Evolutionary conservation across 2,797 vertebrate species (phyloP), one percentile per base, ranked within the genome.

Genomic region (Toxotes lorentzi): DNA sequence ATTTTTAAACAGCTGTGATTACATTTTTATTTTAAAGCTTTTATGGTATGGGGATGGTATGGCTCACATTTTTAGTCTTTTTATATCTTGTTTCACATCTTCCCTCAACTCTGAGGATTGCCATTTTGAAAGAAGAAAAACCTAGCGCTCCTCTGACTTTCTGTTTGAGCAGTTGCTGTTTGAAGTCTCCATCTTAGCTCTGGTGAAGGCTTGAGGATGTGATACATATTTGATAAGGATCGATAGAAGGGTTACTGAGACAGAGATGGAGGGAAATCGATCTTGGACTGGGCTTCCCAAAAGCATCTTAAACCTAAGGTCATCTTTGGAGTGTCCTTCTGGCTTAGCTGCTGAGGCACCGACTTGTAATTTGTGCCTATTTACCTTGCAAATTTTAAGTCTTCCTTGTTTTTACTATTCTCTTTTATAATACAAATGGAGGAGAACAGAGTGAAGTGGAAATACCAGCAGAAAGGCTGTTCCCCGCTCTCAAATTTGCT

Each of bases 151-250:
- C 66, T 90, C 50, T 91, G 88, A 87, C 85, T 90, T 91, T 93
- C 77, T 78, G 56, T 90, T 89, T 88, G 90, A 89, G 79, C 84
- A 62, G 67, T 51, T 50, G 81, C 69, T 73, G 76, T 92, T 91
- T 93, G 91, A 92, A 93, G 91, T 91, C 88, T 91, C 86, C 86
- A 82, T 90, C 84, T 85, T 79, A 66, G 85, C 87, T 79, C 74
- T 74, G 88, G 79, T 87, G 78, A 86, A 84, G 84, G 89, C 89
- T 93, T 90, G 86, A 91, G 91, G 89, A 91, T 70, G 62, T 93
- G 91, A 92, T 94, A 94, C 93, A 94, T 93, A 94, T 94, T 94
- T 94, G 93, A 93, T 94, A 90, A 92, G 93, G 90, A 93, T 93
- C 88, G 88, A 92, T 91, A 87, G 89, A 78, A 85, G 83, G 72